Percentiles rank a stretch among this genome's conserved stretches.
Conservation (phyloP, 30 jellyfish, hydroid and myxozoan species). For the Haliclystus octoradiatus region DNA sequence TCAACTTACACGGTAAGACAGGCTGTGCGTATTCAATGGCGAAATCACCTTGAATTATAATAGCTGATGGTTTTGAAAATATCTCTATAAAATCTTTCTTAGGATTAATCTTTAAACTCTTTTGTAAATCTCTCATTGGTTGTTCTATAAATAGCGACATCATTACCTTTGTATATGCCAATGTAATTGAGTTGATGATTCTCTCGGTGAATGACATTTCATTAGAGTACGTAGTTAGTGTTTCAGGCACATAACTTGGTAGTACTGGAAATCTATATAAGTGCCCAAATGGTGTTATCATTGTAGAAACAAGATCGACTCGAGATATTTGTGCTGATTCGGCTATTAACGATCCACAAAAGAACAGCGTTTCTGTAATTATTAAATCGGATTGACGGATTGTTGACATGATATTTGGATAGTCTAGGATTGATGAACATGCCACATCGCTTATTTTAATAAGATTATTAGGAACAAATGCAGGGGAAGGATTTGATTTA, state of each 20-base stretch:
- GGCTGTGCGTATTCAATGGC: slow-evolving; percentile 34
- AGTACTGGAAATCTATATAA: slow-evolving; percentile 15
- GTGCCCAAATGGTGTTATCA: slow-evolving; percentile 11
- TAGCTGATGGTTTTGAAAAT: slow-evolving; percentile 12
- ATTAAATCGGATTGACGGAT: slow-evolving; percentile 31
- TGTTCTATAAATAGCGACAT: neutral
- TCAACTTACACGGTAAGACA: slow-evolving; percentile 41
- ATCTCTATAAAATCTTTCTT: neutral
- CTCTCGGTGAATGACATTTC: slow-evolving; percentile 27
- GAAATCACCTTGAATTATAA: slow-evolving; percentile 13
- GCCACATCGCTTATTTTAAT: too few relatives aligned
- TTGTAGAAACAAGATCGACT: slow-evolving; percentile 9
- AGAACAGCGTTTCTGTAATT: neutral
- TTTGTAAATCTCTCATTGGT: neutral
- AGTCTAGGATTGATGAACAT: too few relatives aligned
- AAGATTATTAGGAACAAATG: too few relatives aligned
- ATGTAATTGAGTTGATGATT: slow-evolving; percentile 1
- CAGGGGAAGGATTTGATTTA: too few relatives aligned
- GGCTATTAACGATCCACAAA: slow-evolving; percentile 14
- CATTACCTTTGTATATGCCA: neutral
- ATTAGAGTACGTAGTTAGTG: neutral
- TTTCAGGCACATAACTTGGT: slow-evolving; percentile 31
- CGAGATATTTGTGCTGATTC: slow-evolving; percentile 15
- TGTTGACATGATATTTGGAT: too few relatives aligned
- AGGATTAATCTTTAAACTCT: neutral